A percentile compares a stretch with the other conserved stretches of the same genome.
Conservation (phyloP, 2,113 vertebrate species). For the Galemys pyrenaicus region DNA sequence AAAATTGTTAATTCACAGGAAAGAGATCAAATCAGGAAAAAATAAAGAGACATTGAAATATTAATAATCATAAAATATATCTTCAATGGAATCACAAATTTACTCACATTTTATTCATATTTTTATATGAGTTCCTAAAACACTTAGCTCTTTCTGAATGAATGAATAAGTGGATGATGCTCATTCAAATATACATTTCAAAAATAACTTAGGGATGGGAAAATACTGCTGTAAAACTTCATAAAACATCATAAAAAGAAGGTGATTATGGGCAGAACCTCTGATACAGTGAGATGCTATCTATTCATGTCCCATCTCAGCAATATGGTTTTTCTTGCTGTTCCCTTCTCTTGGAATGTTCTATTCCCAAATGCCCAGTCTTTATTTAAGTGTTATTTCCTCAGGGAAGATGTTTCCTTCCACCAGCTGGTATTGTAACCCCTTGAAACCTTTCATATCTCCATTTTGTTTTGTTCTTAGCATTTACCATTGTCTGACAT, state of each 20-base stretch:
- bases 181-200: not conserved
- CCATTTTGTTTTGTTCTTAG: not conserved
- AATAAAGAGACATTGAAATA: not conserved
- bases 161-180: not conserved
- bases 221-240: not conserved
- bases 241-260: not conserved
- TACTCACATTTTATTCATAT: not conserved
- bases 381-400: not conserved
- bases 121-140: not conserved
- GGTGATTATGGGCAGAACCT: not conserved
- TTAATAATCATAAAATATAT: not conserved
- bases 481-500: not conserved
- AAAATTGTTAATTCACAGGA: constrained; percentile 2
- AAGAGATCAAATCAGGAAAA: not conserved
- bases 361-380: not conserved
- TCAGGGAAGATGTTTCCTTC: not conserved
- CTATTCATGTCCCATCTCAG: not conserved
- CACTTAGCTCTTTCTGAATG: not conserved
- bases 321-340: not conserved
- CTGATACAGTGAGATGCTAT: not conserved
- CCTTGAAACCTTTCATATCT: not conserved
- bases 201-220: not conserved
- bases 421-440: not conserved
- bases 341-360: not conserved
- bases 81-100: not conserved